These are phyloP conservation scores for Catharus fuscescens DNA, from an alignment of 2,113 vertebrate species.

Conservation along the genomic window DNA sequence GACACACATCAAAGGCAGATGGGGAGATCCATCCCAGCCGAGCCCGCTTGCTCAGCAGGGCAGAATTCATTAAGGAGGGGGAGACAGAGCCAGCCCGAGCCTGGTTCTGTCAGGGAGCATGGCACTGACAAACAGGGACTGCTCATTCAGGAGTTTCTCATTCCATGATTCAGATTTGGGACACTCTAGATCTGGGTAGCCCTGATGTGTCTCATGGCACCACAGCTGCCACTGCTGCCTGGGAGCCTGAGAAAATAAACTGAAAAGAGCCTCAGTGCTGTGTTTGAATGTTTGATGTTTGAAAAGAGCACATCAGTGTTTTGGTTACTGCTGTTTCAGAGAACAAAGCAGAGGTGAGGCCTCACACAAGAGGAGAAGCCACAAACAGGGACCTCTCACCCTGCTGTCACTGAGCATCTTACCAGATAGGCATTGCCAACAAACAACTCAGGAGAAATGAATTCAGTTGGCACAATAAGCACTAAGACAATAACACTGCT, in stretches of 20 bases:
- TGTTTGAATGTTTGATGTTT: background rate
- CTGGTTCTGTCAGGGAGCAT: background rate
- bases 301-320: background rate
- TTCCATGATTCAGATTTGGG: background rate
- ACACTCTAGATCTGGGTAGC: background rate
- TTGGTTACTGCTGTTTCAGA: background rate
- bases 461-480: background rate
- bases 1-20: slow-evolving; percentile 55
- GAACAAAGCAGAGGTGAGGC: background rate
- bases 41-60: slow-evolving; percentile 59
- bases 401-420: background rate
- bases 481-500: background rate
- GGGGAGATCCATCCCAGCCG: background rate
- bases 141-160: slow-evolving; percentile 21
- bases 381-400: background rate
- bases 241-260: too few relatives aligned
- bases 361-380: background rate
- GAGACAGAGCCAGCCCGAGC: background rate
- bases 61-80: slow-evolving; percentile 53
- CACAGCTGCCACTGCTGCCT: background rate
- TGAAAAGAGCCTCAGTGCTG: background rate
- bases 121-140: background rate
- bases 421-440: background rate
- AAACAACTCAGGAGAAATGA: background rate
- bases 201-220: fast-evolving